Base-by-base conservation (phyloP, 92 coral and sea anemone genomes). In the Palythoa heliodiscus region DNA sequence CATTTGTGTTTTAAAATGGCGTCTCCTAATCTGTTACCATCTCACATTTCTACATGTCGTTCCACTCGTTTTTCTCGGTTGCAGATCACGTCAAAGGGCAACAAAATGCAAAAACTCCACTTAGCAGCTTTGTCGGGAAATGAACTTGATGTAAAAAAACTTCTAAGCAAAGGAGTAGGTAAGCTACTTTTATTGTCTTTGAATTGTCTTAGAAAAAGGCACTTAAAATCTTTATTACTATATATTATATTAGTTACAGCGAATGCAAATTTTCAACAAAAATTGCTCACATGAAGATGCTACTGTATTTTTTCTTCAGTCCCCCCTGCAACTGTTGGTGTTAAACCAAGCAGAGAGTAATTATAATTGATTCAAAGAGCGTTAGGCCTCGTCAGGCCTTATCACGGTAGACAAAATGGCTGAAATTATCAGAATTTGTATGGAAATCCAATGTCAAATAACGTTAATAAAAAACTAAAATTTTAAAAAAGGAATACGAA, bases 61-160 rank as follows among this genome's bases (percentile, higher is more conserved):
- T 35, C 55, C 2, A 23, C 7, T 9, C 40, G 71, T 24, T 71
- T 82, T 67, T 78, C 40, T 72, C 20, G 50, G 70, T 2, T 47
- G 20, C 61, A 89, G 93, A 85, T 91, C 85, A 85, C 84, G 47
- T 80, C 92, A 67, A 93, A 93, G 61, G 88, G 91, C 75, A 89
- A 87, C 71, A 94, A 92, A 86, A 24, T 87, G 29, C 93, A 94
- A 67, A 92, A 92, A 77, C 90, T 94, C 16, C 93, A 94, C 78
- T 82, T 71, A n/a, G 98, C 98, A 5, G 91, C 98, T 4, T 69
- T 94, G 53, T 94, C 98, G 7, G 98, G 98, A 69, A 93, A 92
- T 71, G 98, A 89, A 67, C 87, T 58, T 0, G 98, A 92, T 38
- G 98, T 94, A 47, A 85, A 94, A 63, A 88, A 71, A 78, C 87